A percentile compares a stretch with the other conserved stretches of the same genome.
Conservation (phyloP, 2,797 vertebrate species). For the Fistularia commersonii region DNA sequence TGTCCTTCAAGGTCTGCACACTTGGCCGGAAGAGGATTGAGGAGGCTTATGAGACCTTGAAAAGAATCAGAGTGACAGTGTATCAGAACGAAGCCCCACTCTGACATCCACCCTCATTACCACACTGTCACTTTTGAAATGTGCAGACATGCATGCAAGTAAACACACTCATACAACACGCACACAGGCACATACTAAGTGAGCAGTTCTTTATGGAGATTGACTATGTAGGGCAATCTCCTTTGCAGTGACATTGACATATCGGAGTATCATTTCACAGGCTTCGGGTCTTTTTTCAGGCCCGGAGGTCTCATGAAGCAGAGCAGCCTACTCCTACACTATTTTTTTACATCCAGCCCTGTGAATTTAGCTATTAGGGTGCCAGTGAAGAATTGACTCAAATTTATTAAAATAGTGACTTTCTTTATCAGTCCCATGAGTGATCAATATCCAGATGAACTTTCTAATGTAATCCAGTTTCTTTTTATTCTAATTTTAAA, state of each 20-base stretch:
- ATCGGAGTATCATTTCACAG: constrained; percentile 40
- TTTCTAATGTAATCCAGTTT: no score
- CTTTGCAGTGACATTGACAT: constrained; percentile 51
- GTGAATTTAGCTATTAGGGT: constrained; percentile 4
- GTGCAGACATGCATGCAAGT: constrained; percentile 38
- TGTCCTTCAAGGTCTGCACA: constrained; percentile 24
- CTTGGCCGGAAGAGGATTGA: constrained; percentile 29
- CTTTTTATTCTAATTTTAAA: no score
- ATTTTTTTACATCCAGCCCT: constrained; percentile 1
- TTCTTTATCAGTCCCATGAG: no score
- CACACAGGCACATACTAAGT: constrained; percentile 15
- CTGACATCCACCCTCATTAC: constrained; percentile 50
- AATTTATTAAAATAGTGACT: no score
- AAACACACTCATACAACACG: constrained; percentile 14
- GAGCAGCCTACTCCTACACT: constrained; percentile 8
- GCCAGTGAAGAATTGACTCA: no score
- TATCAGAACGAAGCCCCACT: constrained; percentile 38
- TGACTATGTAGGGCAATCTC: constrained; percentile 56
- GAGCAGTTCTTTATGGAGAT: constrained; percentile 48
- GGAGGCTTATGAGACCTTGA: constrained; percentile 43
- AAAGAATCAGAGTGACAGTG: constrained; percentile 51
- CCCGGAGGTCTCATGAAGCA: constrained; percentile 25
- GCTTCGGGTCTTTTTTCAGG: constrained; percentile 43
- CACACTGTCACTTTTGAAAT: constrained; percentile 44
- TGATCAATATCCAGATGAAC: no score